Conservation (phyloP, 1,140 invertebrate genomes). For the Carcinoscorpius rotundicauda region DNA sequence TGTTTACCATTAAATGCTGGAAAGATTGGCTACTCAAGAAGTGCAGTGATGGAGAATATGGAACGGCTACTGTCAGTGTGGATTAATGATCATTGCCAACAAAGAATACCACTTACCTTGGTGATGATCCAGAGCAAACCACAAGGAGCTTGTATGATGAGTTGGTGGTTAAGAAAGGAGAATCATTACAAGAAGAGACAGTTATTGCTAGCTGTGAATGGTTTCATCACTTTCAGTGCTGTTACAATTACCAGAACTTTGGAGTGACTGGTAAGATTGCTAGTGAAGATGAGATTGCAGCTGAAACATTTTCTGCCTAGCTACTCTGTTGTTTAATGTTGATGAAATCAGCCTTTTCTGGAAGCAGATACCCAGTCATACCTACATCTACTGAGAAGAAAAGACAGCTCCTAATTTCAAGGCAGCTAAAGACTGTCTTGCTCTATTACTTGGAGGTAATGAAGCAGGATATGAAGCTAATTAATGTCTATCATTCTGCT, state of each 20-base stretch:
- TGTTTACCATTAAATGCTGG: too few relatives aligned
- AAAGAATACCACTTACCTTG: too few relatives aligned
- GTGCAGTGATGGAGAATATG: too few relatives aligned
- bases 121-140: too few relatives aligned
- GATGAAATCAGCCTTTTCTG: slow-evolving; percentile 25
- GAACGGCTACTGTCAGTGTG: too few relatives aligned
- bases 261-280: slow-evolving; percentile 27
- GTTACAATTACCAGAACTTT: slow-evolving; percentile 29
- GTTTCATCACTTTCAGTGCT: slow-evolving; percentile 32
- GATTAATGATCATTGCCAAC: too few relatives aligned
- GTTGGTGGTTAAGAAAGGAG: too few relatives aligned
- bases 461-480: slow-evolving; percentile 15
- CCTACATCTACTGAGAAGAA: slow-evolving; percentile 10
- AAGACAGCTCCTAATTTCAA: slow-evolving; percentile 16
- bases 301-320: slow-evolving; percentile 21
- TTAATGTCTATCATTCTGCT: slow-evolving; percentile 15
- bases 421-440: slow-evolving; percentile 17
- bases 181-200: neutral
- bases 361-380: slow-evolving; percentile 21
- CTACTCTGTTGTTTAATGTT: slow-evolving; percentile 26
- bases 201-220: slow-evolving; percentile 31
- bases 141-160: too few relatives aligned
- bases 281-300: slow-evolving; percentile 28
- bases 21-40: too few relatives aligned
- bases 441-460: slow-evolving; percentile 18